A percentile compares a stretch with the other conserved stretches of the same genome.
Evolutionary conservation across 2,113 vertebrate genomes (phyloP).

Genomic region (Ophthalmolycus amberensis): DNA sequence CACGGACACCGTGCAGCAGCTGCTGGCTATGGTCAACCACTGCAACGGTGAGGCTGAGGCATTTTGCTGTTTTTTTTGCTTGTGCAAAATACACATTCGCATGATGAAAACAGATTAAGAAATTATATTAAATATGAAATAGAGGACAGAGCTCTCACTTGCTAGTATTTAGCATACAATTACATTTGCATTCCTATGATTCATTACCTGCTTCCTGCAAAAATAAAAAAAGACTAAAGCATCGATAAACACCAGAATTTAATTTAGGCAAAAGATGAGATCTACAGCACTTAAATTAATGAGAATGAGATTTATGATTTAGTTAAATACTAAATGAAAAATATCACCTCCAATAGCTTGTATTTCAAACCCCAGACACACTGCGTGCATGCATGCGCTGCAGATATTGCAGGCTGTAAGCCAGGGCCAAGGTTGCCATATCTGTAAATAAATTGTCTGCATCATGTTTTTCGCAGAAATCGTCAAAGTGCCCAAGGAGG

Average conservation of each 20-base stretch:
- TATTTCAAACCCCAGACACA: slow-evolving; percentile 34
- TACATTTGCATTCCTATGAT: neutral
- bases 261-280: neutral
- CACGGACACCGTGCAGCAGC: slow-evolving; percentile 80
- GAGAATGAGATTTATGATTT: neutral
- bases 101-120: neutral
- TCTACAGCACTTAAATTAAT: slow-evolving; percentile 17
- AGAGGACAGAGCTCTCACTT: neutral
- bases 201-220: neutral
- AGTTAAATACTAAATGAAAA: neutral
- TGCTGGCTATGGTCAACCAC: slow-evolving; percentile 79
- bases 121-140: neutral
- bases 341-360: slow-evolving; percentile 25
- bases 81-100: neutral
- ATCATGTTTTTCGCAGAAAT: slow-evolving; percentile 75
- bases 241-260: neutral
- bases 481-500: slow-evolving; percentile 66
- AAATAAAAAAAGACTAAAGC: neutral
- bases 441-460: slow-evolving; percentile 46
- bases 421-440: slow-evolving; percentile 14
- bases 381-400: neutral
- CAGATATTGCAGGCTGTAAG: slow-evolving; percentile 8
- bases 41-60: slow-evolving; percentile 79
- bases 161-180: neutral
- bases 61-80: neutral